Conservation (phyloP, 92 coral and sea anemone genomes). For the Palythoa grandiflora region DNA sequence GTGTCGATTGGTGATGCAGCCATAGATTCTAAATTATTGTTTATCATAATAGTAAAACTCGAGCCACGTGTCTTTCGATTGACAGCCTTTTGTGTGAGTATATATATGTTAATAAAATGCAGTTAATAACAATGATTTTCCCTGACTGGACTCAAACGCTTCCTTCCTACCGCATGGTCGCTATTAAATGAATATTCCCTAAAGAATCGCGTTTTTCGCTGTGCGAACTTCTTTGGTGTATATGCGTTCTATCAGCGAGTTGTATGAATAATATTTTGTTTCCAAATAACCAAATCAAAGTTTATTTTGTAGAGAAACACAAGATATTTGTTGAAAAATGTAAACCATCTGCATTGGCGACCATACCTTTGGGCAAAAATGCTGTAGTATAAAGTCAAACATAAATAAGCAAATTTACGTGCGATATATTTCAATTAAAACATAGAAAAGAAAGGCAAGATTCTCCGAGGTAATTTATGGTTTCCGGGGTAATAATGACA, state of each 20-base stretch:
- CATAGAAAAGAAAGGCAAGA: constrained; percentile 30
- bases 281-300: constrained; percentile 28
- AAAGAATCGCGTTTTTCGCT: background rate
- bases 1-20: constrained; percentile 50
- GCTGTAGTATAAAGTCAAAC: constrained; percentile 10
- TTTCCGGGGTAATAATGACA: constrained; percentile 47
- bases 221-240: background rate
- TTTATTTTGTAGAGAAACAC: constrained; percentile 16
- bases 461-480: constrained; percentile 22
- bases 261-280: constrained; percentile 25
- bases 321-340: background rate
- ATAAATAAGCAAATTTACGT: background rate
- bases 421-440: constrained; percentile 37
- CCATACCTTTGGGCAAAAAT: constrained; percentile 29
- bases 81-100: constrained; percentile 91
- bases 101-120: constrained; percentile 83
- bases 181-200: background rate
- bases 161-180: constrained; percentile 37
- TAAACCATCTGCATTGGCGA: constrained; percentile 19
- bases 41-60: constrained; percentile 69
- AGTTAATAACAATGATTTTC: constrained; percentile 75
- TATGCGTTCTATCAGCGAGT: background rate
- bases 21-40: constrained; percentile 73
- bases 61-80: constrained; percentile 91
- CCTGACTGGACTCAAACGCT: constrained; percentile 66